Base-by-base conservation (phyloP, 1,140 invertebrate species). In the Mercenaria mercenaria region DNA sequence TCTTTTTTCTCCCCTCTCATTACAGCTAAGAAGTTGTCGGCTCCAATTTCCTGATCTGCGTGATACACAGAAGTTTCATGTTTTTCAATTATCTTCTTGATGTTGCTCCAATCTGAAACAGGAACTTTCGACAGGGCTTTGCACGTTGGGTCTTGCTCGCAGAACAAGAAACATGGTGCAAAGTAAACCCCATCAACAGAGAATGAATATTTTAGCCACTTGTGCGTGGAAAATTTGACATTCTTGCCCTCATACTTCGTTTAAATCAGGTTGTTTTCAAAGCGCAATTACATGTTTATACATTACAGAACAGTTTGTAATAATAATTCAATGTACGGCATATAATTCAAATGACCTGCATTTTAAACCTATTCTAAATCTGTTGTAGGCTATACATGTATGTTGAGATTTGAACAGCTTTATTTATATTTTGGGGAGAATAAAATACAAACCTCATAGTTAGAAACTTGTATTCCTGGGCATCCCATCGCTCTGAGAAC, bases 391-490 rank as follows among this genome's bases (percentile, higher is more conserved):
- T 34, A 47, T 47, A 47, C 23, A 26, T n/a, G 61, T 64, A 34
- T 11, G 8, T 64, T 64, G 10, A 64, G 61, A 23, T 64, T 64
- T 64, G 61, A 23, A 34, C 61, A 64, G 61, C 61, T 64, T 64
- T 64, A 64, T 64, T 64, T 26, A 34, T 64, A 34, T n/a, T n/a
- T n/a, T n/a, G 61, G 61, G 61, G 61, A 23, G 61, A 34, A 64
- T 64, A n/a, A 64, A 64, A 64, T 64, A 64, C 61, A 64, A 64
- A 64, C 61, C 61, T n/a, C n/a, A n/a, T 64, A 64, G 61, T 64
- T 26, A 23, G 61, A 64, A 64, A 64, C 61, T 64, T 64, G 61
- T 64, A 64, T 64, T n/a, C n/a, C n/a, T n/a, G n/a, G n/a, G n/a
- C n/a, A n/a, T n/a, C n/a, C n/a, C n/a, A n/a, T n/a, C n/a, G n/a